Conservation (phyloP, 2,797 vertebrate genomes). For the Siniperca scherzeri region DNA sequence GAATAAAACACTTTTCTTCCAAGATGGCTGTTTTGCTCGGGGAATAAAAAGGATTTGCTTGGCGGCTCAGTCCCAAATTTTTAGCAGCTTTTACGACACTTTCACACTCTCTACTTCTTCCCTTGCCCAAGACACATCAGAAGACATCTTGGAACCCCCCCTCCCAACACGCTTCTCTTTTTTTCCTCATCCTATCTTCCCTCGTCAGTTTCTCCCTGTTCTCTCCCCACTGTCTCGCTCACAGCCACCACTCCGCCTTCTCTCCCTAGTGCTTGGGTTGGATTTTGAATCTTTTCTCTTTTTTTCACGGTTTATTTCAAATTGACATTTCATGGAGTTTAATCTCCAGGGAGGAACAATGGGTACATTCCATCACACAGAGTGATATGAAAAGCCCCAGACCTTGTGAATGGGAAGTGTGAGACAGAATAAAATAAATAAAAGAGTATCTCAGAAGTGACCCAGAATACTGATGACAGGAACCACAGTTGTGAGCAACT, state of each 20-base stretch:
- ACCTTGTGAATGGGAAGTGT: slow-evolving; percentile 69
- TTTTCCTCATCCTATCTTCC: slow-evolving; percentile 4
- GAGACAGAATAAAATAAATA: slow-evolving; percentile 73
- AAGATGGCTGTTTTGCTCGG: slow-evolving; percentile 60
- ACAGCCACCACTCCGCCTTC: slow-evolving; percentile 8
- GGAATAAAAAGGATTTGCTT: slow-evolving; percentile 64
- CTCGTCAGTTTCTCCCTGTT: slow-evolving; percentile 8
- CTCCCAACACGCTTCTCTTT: neutral
- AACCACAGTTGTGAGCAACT: slow-evolving; percentile 51
- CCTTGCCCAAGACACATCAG: slow-evolving; percentile 31
- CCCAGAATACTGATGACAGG: slow-evolving; percentile 66
- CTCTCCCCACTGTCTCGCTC: slow-evolving; percentile 20
- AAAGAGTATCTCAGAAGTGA: slow-evolving; percentile 59
- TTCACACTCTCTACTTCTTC: slow-evolving; percentile 36
- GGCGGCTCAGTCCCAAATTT: slow-evolving; percentile 35
- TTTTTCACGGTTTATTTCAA: slow-evolving; percentile 72
- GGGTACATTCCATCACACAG: slow-evolving; percentile 71
- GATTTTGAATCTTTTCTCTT: slow-evolving; percentile 52
- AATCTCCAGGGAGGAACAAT: slow-evolving; percentile 74
- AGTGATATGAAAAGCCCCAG: slow-evolving; percentile 66
- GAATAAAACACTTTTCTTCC: slow-evolving; percentile 65
- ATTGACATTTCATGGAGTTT: slow-evolving; percentile 79
- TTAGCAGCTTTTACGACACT: slow-evolving; percentile 44
- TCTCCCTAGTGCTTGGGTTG: slow-evolving; percentile 21
- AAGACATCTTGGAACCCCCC: slow-evolving; percentile 28